Conservation (phyloP, 2,113 vertebrate genomes). For the Psammodynastes pulverulentus region DNA sequence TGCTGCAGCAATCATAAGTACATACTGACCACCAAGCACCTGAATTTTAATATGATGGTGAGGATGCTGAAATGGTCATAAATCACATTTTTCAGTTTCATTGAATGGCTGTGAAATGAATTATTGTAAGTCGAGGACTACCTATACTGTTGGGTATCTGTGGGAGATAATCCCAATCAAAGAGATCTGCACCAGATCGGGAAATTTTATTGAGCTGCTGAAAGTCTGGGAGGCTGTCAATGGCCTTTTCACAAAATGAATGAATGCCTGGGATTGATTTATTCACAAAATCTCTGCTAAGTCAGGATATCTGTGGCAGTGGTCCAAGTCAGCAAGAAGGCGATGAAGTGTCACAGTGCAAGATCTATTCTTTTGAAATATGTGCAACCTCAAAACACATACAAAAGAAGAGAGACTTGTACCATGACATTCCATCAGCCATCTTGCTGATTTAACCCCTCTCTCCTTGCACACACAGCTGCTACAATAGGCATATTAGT, state of each 20-base stretch:
- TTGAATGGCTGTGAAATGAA: background rate
- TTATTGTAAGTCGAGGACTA: background rate
- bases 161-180: background rate
- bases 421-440: background rate
- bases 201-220: background rate
- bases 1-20: too few species aligned
- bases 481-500: background rate
- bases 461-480: background rate
- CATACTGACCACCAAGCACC: too few species aligned
- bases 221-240: background rate
- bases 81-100: background rate
- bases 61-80: too few species aligned
- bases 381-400: background rate
- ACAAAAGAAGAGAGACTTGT: background rate
- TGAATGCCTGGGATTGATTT: background rate
- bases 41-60: too few species aligned
- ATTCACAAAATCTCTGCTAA: background rate
- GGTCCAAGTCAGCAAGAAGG: background rate
- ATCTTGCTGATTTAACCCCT: background rate
- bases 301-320: background rate
- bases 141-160: too few species aligned
- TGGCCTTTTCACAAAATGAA: background rate
- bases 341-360: background rate
- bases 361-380: background rate
- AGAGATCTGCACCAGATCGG: fast-evolving